These are phyloP conservation scores for Lasioglossum baleicum DNA, from an alignment of 1,140 invertebrate genomes.

Conservation along the genomic window DNA sequence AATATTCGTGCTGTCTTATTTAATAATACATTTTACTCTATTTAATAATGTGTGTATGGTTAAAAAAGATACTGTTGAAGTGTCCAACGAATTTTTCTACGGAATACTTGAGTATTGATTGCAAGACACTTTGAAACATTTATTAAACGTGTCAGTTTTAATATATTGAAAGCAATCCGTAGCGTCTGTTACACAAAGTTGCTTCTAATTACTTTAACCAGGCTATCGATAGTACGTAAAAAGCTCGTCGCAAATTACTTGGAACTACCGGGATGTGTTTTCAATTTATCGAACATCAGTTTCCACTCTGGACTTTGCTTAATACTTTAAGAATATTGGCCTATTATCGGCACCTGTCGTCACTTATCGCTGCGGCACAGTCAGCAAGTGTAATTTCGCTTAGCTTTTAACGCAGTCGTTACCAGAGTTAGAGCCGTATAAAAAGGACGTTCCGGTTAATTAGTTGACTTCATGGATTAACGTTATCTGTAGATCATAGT, in stretches of 20 bases:
- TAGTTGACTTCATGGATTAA: not conserved
- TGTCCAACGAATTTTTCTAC: too few relatives aligned
- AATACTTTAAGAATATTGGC: conserved; percentile 7
- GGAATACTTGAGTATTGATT: not conserved
- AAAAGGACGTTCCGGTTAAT: not conserved
- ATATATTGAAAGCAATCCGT: too few relatives aligned
- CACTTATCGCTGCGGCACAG: not conserved
- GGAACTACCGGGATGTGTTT: conserved; percentile 13
- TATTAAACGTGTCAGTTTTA: not conserved
- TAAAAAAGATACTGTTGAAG: not conserved
- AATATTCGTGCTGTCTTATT: too few relatives aligned
- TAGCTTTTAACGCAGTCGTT: not conserved
- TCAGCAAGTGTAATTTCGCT: not conserved
- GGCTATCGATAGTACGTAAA: conserved; percentile 1
- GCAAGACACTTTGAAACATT: too few relatives aligned
- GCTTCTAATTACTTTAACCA: not conserved
- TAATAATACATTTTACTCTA: too few relatives aligned
- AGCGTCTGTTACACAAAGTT: not conserved
- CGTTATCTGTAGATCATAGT: not conserved
- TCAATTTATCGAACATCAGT: conserved; percentile 18
- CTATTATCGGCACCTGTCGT: conserved; percentile 4
- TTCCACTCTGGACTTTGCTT: conserved; percentile 5
- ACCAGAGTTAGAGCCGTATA: not conserved
- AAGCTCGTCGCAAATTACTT: not conserved
- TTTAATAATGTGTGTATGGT: not conserved